These are phyloP conservation scores for Pteronotus mesoamericanus DNA, from an alignment of 2,797 vertebrate genomes.

Conservation along the genomic window DNA sequence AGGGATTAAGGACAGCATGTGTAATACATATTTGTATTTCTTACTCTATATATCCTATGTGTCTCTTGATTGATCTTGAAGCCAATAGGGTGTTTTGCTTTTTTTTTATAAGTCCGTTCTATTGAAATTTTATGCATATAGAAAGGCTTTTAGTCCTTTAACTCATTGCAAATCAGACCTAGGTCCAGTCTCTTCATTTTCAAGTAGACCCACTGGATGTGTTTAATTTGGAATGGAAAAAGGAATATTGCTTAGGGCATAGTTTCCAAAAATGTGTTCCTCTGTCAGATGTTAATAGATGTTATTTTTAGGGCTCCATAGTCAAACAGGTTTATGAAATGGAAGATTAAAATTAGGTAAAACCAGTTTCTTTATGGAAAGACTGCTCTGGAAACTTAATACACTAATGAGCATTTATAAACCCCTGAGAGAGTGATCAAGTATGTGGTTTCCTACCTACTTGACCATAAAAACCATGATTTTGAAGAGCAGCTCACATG, in stretches of 20 bases:
- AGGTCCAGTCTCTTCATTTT: constrained; percentile 27
- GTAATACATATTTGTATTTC: background rate
- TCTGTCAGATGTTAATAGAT: constrained; percentile 67
- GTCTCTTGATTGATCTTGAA: background rate
- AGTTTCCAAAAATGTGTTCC: constrained; percentile 69
- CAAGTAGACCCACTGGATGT: constrained; percentile 35
- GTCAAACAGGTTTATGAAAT: constrained; percentile 65
- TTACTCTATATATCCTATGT: background rate
- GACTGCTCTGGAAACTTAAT: constrained; percentile 54
- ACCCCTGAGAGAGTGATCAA: constrained; percentile 35
- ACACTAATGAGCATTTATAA: constrained; percentile 58
- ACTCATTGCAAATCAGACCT: constrained; percentile 23
- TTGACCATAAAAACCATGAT: constrained; percentile 6
- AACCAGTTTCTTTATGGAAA: constrained; percentile 48
- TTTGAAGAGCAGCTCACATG: background rate
- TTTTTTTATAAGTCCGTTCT: background rate
- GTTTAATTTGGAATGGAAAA: constrained; percentile 62
- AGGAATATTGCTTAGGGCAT: constrained; percentile 66
- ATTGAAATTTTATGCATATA: background rate
- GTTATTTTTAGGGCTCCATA: constrained; percentile 66
- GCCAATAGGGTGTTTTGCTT: background rate
- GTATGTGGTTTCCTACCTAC: constrained; percentile 22
- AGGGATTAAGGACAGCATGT: background rate
- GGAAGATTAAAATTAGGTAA: constrained; percentile 72
- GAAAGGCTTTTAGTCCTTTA: constrained; percentile 33